Evolutionary conservation across 2,888 invertebrate genomes (phyloP).

Genomic region (Caenorhabditis macrosperma): DNA sequence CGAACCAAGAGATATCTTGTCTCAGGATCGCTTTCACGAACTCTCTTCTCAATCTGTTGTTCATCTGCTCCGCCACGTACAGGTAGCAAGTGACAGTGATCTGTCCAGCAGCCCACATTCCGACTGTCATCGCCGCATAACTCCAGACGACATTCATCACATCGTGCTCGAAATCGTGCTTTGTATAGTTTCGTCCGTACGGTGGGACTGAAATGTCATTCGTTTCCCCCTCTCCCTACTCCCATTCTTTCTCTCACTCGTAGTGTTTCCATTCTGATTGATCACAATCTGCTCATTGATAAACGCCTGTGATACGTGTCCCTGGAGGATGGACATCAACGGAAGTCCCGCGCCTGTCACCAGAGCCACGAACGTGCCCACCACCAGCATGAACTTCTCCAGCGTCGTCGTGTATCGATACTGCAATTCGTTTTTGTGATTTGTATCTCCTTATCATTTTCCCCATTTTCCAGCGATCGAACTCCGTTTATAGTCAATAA

Average conservation of each 20-base stretch:
- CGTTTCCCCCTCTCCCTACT: background rate
- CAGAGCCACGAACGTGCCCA: constrained; percentile 63
- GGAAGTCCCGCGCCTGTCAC: constrained; percentile 71
- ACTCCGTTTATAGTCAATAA: constrained; percentile 7
- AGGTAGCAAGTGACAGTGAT: constrained; percentile 80
- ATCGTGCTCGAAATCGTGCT: constrained; percentile 57
- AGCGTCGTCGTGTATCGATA: constrained; percentile 68
- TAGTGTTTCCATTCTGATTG: constrained; percentile 1
- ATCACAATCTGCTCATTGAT: constrained; percentile 63
- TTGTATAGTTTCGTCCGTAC: constrained; percentile 43
- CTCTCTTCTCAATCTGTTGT: constrained; percentile 81
- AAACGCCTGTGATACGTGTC: constrained; percentile 67
- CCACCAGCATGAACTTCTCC: constrained; percentile 65
- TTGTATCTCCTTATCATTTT: background rate
- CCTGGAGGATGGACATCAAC: constrained; percentile 71
- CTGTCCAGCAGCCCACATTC: constrained; percentile 66
- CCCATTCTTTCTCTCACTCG: constrained; percentile 5
- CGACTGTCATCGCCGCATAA: constrained; percentile 69
- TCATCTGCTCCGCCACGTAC: constrained; percentile 82
- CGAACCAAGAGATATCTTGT: constrained; percentile 80
- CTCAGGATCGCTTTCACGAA: constrained; percentile 81
- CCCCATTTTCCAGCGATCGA: background rate
- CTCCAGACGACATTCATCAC: constrained; percentile 69
- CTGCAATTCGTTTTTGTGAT: constrained; percentile 54
- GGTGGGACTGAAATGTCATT: constrained; percentile 29